phyloP scores from a whole-genome alignment of 2,888 invertebrate species.

The Bembecia ichneumoniformis region DNA sequence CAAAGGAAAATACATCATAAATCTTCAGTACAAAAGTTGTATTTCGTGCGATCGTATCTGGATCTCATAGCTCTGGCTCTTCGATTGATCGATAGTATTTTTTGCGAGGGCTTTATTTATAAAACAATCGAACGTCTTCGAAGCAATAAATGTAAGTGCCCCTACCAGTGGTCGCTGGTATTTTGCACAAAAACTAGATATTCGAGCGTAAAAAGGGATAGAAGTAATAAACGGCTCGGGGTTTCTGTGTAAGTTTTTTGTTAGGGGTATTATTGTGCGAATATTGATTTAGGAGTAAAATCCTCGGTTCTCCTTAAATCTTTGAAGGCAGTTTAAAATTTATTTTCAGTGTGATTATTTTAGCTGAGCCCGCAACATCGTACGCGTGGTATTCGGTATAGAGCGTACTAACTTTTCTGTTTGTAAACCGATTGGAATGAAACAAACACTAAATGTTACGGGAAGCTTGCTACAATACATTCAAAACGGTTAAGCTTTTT shows the following conservation, averaged over 20 bases:
- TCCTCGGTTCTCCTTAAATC: too few relatives aligned
- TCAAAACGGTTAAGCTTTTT: too few relatives aligned
- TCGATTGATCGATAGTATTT: constrained; percentile 73
- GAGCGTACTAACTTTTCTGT: too few relatives aligned
- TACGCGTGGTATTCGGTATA: too few relatives aligned
- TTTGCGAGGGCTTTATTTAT: constrained; percentile 68
- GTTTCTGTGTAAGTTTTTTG: constrained; percentile 6
- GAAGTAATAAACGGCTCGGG: constrained; percentile 6
- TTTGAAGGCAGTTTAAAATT: too few relatives aligned
- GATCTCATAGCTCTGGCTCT: constrained; percentile 57
- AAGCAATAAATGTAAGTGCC: constrained; percentile 55
- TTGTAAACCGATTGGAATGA: too few relatives aligned
- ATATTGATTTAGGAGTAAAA: constrained; percentile 4
- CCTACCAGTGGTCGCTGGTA: constrained; percentile 45
- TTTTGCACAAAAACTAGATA: constrained; percentile 22
- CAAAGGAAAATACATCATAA: constrained; percentile 25
- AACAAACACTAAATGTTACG: too few relatives aligned
- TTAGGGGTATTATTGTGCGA: constrained; percentile 1
- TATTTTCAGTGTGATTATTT: too few relatives aligned
- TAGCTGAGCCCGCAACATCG: too few relatives aligned
- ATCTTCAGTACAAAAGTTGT: constrained; percentile 18
- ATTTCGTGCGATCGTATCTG: constrained; percentile 34
- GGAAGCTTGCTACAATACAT: too few relatives aligned
- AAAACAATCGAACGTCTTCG: constrained; percentile 67
- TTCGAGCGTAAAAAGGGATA: constrained; percentile 18